Evolutionary conservation across 2,113 vertebrate genomes (phyloP).

Genomic region (Isurus oxyrinchus): DNA sequence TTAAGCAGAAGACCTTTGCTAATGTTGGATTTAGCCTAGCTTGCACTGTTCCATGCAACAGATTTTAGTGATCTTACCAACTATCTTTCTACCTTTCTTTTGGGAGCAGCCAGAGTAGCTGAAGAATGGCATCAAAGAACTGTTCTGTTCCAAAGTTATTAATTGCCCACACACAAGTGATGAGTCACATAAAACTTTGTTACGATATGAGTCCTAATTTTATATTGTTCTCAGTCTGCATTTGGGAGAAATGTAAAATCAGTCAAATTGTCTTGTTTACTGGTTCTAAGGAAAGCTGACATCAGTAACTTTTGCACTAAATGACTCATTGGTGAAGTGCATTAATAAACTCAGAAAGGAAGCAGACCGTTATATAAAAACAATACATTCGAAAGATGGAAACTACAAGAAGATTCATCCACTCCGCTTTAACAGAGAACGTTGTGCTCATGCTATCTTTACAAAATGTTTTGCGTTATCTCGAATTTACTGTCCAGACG

Average conservation of each 20-base stretch:
- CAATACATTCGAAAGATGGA: not conserved
- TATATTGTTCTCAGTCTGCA: not conserved
- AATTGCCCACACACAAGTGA: not conserved
- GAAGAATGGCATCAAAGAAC: not conserved
- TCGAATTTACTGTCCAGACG: not conserved
- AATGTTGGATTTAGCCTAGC: not conserved
- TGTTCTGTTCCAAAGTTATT: not conserved
- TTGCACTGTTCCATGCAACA: not conserved
- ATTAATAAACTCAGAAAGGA: not conserved
- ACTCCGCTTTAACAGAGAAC: not conserved
- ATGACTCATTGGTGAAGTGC: not conserved
- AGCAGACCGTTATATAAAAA: not conserved
- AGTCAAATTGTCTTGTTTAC: not conserved
- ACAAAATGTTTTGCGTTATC: not conserved
- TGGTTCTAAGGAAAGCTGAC: not conserved
- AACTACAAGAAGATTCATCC: not conserved
- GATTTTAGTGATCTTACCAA: not conserved
- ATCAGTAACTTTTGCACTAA: not conserved
- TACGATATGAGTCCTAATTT: not conserved
- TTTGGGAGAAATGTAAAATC: not conserved
- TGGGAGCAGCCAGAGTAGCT: not conserved
- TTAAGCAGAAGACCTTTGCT: not conserved
- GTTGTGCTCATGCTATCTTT: not conserved
- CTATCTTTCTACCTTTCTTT: not conserved
- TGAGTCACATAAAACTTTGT: too few relatives aligned